Evolutionary conservation across 2,797 vertebrate genomes (phyloP), one percentile per base, ranked within the genome.

Genomic region (Triplophysa yarkandensis): DNA sequence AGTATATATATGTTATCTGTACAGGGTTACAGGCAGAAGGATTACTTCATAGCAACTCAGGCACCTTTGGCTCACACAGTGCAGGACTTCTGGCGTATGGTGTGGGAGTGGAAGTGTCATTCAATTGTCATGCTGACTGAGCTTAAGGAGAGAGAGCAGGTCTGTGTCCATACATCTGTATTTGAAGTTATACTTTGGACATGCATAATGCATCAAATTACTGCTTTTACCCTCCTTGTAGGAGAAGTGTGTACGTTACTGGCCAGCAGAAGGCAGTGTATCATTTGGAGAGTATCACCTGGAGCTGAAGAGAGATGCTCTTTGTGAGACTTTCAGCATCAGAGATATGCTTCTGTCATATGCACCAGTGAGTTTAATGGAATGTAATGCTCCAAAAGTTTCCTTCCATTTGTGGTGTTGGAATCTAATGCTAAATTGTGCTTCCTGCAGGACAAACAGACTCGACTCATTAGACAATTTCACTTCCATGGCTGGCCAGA

Each of bases 401-500:
- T 57, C 27, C 6, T 4, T 57, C 44, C 0, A 5, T 55, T 34
- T n/a, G 57, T 57, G 36, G 21, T 74, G 10, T 11, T 63, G 2
- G 28, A 43, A 32, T 16, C n/a, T 27, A 8, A 28, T 11, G n/a
- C 36, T 34, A 52, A 16, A 73, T 36, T 70, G 7, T 48, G 6
- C 23, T 36, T 30, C 73, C 55, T 72, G 64, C 88, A 96, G 92
- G 96, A 98, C 81, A 98, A 95, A 83, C 93, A 93, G 70, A 90
- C 89, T 30, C 94, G 95, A 57, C 81, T 94, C 1, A 92, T 98
- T 17, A 92, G 95, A 52, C 97, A 96, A 86, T 98, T 99, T 86
- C 97, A 99, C 86, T 99, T 98, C 89, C 97, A 98, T 0, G 97
- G 96, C 72, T 99, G 97, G 97, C 97, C 97, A 1, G 97, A 99